Conservation (phyloP, 2,113 vertebrate species). For the Laticauda colubrina region DNA sequence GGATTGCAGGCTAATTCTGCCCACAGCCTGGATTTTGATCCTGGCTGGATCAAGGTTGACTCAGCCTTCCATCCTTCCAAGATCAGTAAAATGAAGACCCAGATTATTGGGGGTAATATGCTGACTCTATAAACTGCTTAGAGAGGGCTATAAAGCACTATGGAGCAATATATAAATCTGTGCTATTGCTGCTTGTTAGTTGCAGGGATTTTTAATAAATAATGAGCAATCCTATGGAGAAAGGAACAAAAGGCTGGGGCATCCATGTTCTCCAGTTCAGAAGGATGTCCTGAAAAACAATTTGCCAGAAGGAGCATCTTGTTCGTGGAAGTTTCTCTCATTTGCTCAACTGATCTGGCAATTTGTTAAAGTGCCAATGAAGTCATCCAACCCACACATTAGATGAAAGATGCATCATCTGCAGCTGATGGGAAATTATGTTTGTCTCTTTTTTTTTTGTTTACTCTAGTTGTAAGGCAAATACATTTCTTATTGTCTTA, state of each 20-base stretch:
- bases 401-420: neutral
- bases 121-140: no score
- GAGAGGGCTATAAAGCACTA: no score
- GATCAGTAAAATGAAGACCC: no score
- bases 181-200: neutral
- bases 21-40: no score
- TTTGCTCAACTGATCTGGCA: rapidly evolving
- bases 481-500: neutral
- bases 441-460: neutral
- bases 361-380: conserved; percentile 30
- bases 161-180: no score
- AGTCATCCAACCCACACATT: neutral
- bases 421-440: neutral
- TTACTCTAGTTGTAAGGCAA: neutral
- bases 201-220: neutral
- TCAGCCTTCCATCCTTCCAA: no score
- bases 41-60: no score
- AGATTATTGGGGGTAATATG: no score
- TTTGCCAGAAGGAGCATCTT: neutral
- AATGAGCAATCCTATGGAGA: neutral
- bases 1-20: neutral
- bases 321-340: neutral
- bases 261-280: neutral
- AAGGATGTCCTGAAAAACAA: neutral
- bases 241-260: neutral